phyloP scores from a whole-genome alignment of 2,888 invertebrate genomes.

The Drosophila austrosaltans region DNA sequence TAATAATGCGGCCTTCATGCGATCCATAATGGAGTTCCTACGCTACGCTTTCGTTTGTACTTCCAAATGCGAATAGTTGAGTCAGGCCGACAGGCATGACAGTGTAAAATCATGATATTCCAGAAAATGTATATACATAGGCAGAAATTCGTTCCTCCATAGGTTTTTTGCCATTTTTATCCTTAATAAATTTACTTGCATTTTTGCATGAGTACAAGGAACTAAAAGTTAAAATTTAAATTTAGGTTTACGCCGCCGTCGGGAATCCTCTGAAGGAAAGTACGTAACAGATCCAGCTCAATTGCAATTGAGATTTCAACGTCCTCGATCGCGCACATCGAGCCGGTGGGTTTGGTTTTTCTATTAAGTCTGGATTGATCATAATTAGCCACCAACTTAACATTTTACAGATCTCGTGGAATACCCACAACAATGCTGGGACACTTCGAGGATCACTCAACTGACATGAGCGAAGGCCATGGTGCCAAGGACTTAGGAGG shows the following conservation, averaged over 20 bases:
- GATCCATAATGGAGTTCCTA: too few relatives aligned
- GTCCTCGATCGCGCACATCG: slow-evolving; percentile 85
- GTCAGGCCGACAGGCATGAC: too few relatives aligned
- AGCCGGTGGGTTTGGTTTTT: slow-evolving; percentile 74
- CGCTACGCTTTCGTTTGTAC: too few relatives aligned
- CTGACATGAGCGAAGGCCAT: slow-evolving; percentile 77
- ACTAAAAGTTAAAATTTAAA: not conserved
- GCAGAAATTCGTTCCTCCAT: too few relatives aligned
- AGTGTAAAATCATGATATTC: too few relatives aligned
- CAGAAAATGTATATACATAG: too few relatives aligned
- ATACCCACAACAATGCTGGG: slow-evolving; percentile 84
- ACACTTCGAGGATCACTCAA: slow-evolving; percentile 79
- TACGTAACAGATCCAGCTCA: slow-evolving; percentile 94
- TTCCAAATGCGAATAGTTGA: too few relatives aligned
- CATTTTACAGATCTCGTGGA: slow-evolving; percentile 81
- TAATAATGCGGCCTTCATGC: too few relatives aligned
- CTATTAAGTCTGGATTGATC: not conserved
- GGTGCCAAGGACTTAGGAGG: slow-evolving; percentile 28
- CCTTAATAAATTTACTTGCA: too few relatives aligned
- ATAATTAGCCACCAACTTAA: not conserved
- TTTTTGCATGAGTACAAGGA: not conserved
- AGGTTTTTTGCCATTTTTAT: too few relatives aligned
- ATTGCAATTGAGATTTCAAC: slow-evolving; percentile 90
- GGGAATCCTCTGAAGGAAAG: slow-evolving; percentile 90
- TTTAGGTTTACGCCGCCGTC: slow-evolving; percentile 87